phyloP scores from a whole-genome alignment of 2,888 invertebrate genomes.

The Alloscopus bannaensis region DNA sequence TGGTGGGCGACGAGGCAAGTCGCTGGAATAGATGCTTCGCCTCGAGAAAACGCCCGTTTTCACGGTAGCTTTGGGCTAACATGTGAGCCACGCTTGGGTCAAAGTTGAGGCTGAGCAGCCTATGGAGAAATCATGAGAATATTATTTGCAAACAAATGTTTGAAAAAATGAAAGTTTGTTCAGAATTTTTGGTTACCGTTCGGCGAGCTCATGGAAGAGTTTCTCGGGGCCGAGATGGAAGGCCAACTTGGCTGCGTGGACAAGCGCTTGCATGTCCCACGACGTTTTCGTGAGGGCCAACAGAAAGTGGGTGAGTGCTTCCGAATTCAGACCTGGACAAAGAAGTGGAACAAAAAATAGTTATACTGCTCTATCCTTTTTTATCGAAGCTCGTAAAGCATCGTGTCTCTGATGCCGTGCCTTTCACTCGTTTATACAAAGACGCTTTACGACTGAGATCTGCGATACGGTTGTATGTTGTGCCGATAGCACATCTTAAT shows the following conservation, averaged over 20 bases:
- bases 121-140: constrained; percentile 20
- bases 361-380: background rate
- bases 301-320: constrained; percentile 70
- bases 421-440: background rate
- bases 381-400: background rate
- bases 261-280: constrained; percentile 64
- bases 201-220: constrained; percentile 67
- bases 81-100: constrained; percentile 68
- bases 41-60: constrained; percentile 63
- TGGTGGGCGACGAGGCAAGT: too few species aligned
- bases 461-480: too few species aligned
- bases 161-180: too few species aligned
- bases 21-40: constrained; percentile 65
- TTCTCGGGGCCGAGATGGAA: constrained; percentile 68
- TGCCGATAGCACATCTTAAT: too few species aligned
- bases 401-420: too few species aligned
- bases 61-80: constrained; percentile 66
- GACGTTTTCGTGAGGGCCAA: constrained; percentile 66
- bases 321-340: constrained; percentile 63
- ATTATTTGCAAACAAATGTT: background rate
- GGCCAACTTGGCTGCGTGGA: constrained; percentile 68
- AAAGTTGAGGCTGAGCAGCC: constrained; percentile 69
- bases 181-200: constrained; percentile 52
- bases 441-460: too few species aligned
- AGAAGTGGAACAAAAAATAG: constrained; percentile 7